phyloP scores from a whole-genome alignment of 1,140 invertebrate genomes.

The Drosophila lacertosa region DNA sequence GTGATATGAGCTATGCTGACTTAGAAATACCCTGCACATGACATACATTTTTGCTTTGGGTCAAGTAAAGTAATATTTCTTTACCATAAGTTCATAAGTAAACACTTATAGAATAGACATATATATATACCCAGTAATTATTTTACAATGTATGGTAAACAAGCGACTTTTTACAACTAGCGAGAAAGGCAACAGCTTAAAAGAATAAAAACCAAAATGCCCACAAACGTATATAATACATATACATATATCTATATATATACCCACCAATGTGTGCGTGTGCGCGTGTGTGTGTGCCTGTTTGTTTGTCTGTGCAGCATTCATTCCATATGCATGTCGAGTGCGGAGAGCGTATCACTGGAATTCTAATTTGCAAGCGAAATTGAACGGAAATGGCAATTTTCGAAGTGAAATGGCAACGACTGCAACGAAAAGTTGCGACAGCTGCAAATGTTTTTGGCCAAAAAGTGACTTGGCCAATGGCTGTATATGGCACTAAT shows the following conservation, averaged over 20 bases:
- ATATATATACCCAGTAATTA: background rate
- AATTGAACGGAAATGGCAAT: slow-evolving; percentile 83
- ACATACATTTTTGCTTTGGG: too few relatives aligned
- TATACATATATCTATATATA: background rate
- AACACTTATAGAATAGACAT: background rate
- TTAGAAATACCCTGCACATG: background rate
- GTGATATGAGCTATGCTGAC: background rate
- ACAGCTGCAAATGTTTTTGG: slow-evolving; percentile 51
- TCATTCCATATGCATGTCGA: slow-evolving; percentile 72
- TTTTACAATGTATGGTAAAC: slow-evolving; percentile 8
- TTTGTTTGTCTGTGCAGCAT: slow-evolving; percentile 18
- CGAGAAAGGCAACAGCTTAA: slow-evolving; percentile 72
- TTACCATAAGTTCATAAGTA: too few relatives aligned
- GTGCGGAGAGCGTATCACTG: slow-evolving; percentile 72
- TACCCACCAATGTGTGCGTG: background rate
- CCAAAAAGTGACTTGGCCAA: slow-evolving; percentile 9
- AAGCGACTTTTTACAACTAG: slow-evolving; percentile 33
- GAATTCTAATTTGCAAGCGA: slow-evolving; percentile 82
- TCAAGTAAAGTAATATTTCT: too few relatives aligned
- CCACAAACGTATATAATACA: slow-evolving; percentile 27
- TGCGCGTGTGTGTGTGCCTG: slow-evolving; percentile 1
- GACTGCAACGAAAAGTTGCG: slow-evolving; percentile 61
- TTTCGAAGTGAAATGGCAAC: slow-evolving; percentile 81
- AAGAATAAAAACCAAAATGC: slow-evolving; percentile 54
- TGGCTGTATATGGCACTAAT: background rate